Evolutionary conservation across 1,140 invertebrate species (phyloP).

Genomic region (Melitaea cinxia): DNA sequence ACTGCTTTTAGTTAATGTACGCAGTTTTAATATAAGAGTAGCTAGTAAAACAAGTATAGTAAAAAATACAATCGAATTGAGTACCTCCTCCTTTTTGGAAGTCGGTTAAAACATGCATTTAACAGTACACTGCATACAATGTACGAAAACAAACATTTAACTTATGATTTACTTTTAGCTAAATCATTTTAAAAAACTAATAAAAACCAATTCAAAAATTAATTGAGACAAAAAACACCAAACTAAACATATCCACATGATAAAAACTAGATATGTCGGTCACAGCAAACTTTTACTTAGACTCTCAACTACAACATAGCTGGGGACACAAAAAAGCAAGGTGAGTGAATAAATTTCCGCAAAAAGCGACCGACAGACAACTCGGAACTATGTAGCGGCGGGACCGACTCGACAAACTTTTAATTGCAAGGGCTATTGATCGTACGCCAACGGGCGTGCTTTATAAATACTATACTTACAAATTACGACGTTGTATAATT

Average conservation of each 20-base stretch:
- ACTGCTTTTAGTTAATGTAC: too few relatives aligned
- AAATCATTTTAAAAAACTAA: too few relatives aligned
- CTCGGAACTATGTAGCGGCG: slow-evolving; percentile 42
- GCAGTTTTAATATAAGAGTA: too few relatives aligned
- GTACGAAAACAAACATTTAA: too few relatives aligned
- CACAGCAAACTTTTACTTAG: slow-evolving; percentile 3
- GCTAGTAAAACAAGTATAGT: too few relatives aligned
- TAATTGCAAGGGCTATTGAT: slow-evolving; percentile 67
- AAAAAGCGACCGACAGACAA: slow-evolving; percentile 24
- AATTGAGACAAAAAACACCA: neutral
- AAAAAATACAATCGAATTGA: too few relatives aligned
- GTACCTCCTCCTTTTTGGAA: too few relatives aligned
- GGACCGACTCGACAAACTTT: slow-evolving; percentile 46
- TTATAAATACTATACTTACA: neutral
- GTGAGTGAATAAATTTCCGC: slow-evolving; percentile 11
- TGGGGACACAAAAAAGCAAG: neutral
- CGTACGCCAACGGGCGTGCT: slow-evolving; percentile 36
- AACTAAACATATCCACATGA: neutral
- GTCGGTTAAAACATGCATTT: too few relatives aligned
- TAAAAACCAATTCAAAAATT: too few relatives aligned
- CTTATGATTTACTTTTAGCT: too few relatives aligned
- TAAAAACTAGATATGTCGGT: neutral
- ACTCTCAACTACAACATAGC: slow-evolving; percentile 7
- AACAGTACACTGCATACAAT: too few relatives aligned
- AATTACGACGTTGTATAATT: neutral